phyloP scores from a whole-genome alignment of 2,113 vertebrate species.

The Illadopsis cleaveri region DNA sequence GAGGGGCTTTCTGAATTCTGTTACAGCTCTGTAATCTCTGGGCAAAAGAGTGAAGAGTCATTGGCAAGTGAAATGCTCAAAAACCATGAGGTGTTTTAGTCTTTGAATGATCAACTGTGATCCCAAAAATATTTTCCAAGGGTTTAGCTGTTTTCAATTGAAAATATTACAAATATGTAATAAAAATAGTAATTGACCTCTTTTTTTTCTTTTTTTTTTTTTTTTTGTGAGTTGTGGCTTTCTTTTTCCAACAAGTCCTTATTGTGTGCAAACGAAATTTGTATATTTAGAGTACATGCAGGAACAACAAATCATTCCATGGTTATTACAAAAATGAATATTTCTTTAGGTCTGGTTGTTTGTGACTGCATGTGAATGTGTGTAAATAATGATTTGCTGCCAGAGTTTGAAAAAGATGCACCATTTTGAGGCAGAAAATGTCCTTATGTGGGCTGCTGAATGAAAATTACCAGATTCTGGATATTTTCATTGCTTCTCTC shows the following conservation, averaged over 20 bases:
- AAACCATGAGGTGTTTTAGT: slow-evolving; percentile 75
- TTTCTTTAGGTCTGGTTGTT: neutral
- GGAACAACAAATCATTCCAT: neutral
- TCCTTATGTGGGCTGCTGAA: neutral
- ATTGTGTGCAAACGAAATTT: neutral
- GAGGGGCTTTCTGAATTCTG: slow-evolving; percentile 80
- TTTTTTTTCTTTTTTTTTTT: neutral
- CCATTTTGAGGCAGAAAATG: neutral
- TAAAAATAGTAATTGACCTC: neutral
- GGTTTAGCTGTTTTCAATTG: neutral
- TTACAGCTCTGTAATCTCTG: slow-evolving; percentile 83
- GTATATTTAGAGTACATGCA: neutral
- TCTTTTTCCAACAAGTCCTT: neutral
- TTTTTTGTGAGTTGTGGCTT: neutral
- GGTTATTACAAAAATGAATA: neutral
- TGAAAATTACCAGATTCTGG: neutral
- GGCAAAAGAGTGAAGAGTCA: slow-evolving; percentile 70
- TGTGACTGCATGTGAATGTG: neutral
- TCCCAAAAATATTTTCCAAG: neutral
- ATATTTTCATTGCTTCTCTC: neutral
- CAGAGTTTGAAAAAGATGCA: neutral
- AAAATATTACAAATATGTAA: neutral
- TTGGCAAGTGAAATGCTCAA: slow-evolving; percentile 79
- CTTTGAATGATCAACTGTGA: slow-evolving; percentile 47
- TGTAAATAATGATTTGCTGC: slow-evolving; percentile 19